These are phyloP conservation scores for Apis laboriosa DNA, from an alignment of 1,140 invertebrate species.

Conservation along the genomic window DNA sequence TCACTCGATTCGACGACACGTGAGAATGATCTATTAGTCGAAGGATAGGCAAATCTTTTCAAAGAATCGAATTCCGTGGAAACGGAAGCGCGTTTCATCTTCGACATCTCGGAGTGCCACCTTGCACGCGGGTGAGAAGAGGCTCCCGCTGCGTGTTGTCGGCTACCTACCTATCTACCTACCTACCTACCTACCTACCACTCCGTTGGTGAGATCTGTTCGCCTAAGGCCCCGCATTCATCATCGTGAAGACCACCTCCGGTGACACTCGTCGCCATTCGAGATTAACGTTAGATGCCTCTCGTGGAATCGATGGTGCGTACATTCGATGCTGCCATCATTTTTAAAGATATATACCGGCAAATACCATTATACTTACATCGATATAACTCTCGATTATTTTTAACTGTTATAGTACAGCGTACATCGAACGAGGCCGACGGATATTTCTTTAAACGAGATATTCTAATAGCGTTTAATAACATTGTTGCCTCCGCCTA, in stretches of 20 bases:
- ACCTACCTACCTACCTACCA: conserved; percentile 54
- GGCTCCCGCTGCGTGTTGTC: conserved; percentile 68
- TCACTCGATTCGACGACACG: no score
- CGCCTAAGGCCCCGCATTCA: conserved; percentile 67
- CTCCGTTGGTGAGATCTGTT: conserved; percentile 46
- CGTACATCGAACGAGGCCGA: not conserved
- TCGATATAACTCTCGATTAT: not conserved
- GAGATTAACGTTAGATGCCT: conserved; percentile 61
- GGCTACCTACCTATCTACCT: conserved; percentile 65
- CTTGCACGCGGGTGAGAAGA: conserved; percentile 57
- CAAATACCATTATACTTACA: no score
- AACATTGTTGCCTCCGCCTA: conserved; percentile 33
- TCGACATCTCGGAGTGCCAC: conserved; percentile 22
- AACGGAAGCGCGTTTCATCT: conserved; percentile 43
- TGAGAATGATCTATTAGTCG: not conserved
- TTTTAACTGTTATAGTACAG: not conserved
- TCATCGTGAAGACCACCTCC: conserved; percentile 74
- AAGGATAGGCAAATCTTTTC: no score
- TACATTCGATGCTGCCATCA: no score
- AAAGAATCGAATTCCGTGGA: not conserved
- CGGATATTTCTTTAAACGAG: not conserved
- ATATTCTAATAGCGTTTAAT: conserved; percentile 46
- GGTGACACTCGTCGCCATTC: conserved; percentile 66
- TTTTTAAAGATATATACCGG: no score
- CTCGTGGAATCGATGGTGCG: not conserved